Base-by-base conservation (phyloP, 2,888 invertebrate genomes). In the Resseliella maxima region DNA sequence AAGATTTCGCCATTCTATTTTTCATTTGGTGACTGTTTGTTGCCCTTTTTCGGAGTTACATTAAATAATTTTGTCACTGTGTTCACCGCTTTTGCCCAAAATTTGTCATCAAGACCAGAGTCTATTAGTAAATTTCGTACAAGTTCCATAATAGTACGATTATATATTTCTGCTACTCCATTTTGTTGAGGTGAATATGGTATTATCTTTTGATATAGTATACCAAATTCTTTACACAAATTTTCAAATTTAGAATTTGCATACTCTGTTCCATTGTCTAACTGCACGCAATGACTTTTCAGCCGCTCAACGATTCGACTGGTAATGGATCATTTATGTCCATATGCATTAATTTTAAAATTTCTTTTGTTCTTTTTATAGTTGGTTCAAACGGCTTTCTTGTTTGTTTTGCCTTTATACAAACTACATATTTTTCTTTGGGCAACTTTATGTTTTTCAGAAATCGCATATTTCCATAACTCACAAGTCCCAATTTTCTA, bases 31-130 rank as follows among this genome's bases (percentile, higher is more conserved):
- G n/a, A n/a, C n/a, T n/a, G n/a, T n/a, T n/a, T n/a, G n/a, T n/a
- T n/a, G n/a, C n/a, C n/a, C n/a, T n/a, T n/a, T n/a, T n/a, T n/a
- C n/a, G 46, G 38, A 27, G 72, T 41, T 18, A 86, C 54, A 85
- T 87, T 87, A 2, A 85, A 85, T 31, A 88, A 38, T 86, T 87
- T 87, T 8, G 36, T 86, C 12, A 88, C 87, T 12, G 87, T 87
- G 6, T 15, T 87, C n/a, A 12, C 86, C 54, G 90, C 89, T 87
- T 90, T 90, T 36, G 89, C 89, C 90, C 90, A 90, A 6, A 89
- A 87, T 0, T 86, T 86, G 36, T 88, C 87, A 8, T 86, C 35
- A 1, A 89, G 24, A 0, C 88, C 86, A n/a, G 85, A 50, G n/a
- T 87, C 45, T 35, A 86, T 50, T 6, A 87, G 21, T 15, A 86